Evolutionary conservation across 2,113 vertebrate genomes (phyloP), one percentile per base, ranked within the genome.

Genomic region (Pollimyrus isidori): DNA sequence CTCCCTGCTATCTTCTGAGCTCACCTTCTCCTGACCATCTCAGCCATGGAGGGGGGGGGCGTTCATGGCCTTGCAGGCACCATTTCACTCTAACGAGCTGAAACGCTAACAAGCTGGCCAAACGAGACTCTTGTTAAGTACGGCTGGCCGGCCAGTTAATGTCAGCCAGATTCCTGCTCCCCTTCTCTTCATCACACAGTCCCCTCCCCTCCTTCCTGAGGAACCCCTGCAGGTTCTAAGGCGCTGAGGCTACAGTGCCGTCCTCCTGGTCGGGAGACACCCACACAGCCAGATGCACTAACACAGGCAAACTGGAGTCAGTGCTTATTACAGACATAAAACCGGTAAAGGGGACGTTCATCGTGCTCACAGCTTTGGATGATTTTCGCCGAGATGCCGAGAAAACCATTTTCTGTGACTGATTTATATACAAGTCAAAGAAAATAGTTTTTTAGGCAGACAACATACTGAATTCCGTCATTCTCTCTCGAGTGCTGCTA

Each of bases 1-100:
- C 90, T 92, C 87, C 85, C 87, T 90, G 45, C n/a, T 92, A 90
- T 90, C 15, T 90, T 49, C 26, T 30, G 3, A 42, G 46, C 83
- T 86, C 45, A 50, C n/a, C 42, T 2, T 50, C 21, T 50, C 49
- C 11, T 4, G 30, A 39, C 17, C 52, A 5, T 62, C 49, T 30
- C 19, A 45, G 87, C 39, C 39, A 65, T 52, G 15, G 3, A 1
- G 13, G 7, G 10, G 50, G 30, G 17, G 30, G 30, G 85, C 15
- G 35, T 5, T 80, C 73, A 42, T 80, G 6, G 35, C 30, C 35
- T 42, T n/a, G 73, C 35, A 80, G 35, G 39, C 35, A 42, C 73
- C 73, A 80, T 39, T 80, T 80, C 73, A 80, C 17, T 17, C 73
- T 80, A 42, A 80, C n/a, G 15, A 42, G 62, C 30, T 17, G 35